phyloP scores from a whole-genome alignment of 1,140 invertebrate genomes.

The Pinna nobilis region DNA sequence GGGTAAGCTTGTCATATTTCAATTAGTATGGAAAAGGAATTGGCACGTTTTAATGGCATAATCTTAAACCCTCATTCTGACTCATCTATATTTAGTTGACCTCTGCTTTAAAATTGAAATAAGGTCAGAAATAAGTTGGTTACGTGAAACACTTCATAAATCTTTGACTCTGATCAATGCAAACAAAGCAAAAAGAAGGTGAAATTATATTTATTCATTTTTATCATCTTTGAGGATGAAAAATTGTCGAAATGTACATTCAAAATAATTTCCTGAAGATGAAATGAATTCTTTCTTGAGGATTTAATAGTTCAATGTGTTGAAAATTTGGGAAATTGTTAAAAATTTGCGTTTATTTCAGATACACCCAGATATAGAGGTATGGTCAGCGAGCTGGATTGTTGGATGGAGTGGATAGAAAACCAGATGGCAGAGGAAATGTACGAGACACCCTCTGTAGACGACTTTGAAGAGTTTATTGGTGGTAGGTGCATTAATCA shows the following conservation, averaged over 20 bases:
- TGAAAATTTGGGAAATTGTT: neutral
- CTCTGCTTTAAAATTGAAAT: too few species aligned
- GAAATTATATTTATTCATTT: too few species aligned
- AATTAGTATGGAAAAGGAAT: neutral
- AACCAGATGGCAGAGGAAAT: conserved; percentile 71
- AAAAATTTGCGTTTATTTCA: conserved; percentile 29
- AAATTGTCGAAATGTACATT: neutral
- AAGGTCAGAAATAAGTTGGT: too few species aligned
- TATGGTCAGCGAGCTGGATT: conserved; percentile 73
- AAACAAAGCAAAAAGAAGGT: too few species aligned
- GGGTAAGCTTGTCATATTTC: neutral
- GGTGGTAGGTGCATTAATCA: conserved; percentile 60
- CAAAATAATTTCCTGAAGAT: neutral
- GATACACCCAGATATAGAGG: conserved; percentile 73
- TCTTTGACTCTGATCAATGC: too few species aligned
- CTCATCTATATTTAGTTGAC: too few species aligned
- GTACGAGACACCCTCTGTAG: conserved; percentile 63
- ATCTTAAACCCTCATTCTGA: too few species aligned
- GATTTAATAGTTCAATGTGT: neutral
- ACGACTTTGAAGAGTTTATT: conserved; percentile 72
- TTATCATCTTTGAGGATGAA: too few species aligned
- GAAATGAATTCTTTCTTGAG: neutral
- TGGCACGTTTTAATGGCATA: too few species aligned
- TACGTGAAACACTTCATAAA: too few species aligned
- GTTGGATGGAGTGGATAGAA: conserved; percentile 76